These are phyloP conservation scores for Tetanocera ferruginea DNA, from an alignment of 2,888 invertebrate species.

Conservation along the genomic window DNA sequence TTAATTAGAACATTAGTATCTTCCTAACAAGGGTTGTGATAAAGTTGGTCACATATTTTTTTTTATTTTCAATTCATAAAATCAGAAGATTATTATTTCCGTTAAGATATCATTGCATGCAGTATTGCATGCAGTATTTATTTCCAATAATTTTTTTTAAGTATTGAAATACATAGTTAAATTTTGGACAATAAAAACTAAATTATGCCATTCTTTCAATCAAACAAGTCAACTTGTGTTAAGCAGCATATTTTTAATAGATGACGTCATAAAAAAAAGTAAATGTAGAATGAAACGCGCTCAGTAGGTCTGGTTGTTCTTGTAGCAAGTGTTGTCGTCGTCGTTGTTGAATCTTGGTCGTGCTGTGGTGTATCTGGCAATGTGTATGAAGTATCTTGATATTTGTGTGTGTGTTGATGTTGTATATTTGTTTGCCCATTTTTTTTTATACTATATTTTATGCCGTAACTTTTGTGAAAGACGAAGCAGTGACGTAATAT, in stretches of 20 bases:
- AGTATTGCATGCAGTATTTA: too few species aligned
- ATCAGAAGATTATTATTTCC: too few species aligned
- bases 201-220: too few species aligned
- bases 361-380: neutral
- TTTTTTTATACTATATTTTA: conserved; percentile 14
- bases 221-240: too few species aligned
- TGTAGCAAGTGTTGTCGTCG: conserved; percentile 29
- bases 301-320: conserved; percentile 30
- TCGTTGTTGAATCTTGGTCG: conserved; percentile 28
- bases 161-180: too few species aligned
- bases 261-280: conserved; percentile 61
- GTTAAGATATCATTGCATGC: too few species aligned
- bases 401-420: conserved; percentile 7
- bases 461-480: conserved; percentile 27
- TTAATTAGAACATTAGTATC: too few species aligned
- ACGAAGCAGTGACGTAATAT: conserved; percentile 47
- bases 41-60: too few species aligned
- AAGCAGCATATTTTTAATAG: conserved; percentile 56
- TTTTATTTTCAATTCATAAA: too few species aligned
- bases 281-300: conserved; percentile 3
- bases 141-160: too few species aligned
- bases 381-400: neutral
- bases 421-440: neutral
- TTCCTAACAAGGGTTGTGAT: too few species aligned
- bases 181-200: too few species aligned